Percentiles rank a stretch among this genome's conserved stretches.
These are phyloP conservation scores for Antechinus flavipes DNA, from an alignment of 2,113 vertebrate species.

Conservation along the genomic window DNA sequence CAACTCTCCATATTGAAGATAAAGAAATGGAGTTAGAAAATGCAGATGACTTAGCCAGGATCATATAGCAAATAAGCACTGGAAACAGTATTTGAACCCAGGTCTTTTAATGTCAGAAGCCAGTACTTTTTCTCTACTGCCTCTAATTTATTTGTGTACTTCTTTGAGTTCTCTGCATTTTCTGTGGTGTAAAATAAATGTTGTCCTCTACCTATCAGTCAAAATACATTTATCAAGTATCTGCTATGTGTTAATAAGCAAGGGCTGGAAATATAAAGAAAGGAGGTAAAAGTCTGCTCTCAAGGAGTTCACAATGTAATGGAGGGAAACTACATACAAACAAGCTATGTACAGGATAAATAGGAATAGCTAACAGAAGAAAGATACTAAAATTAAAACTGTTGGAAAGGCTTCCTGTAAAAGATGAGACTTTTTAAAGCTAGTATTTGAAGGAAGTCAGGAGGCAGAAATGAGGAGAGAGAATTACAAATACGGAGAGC, in stretches of 20 bases:
- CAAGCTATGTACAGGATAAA: not conserved
- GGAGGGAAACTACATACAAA: not conserved
- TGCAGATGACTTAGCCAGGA: not conserved
- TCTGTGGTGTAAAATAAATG: not conserved
- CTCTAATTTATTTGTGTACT: not conserved
- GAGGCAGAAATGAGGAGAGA: not conserved
- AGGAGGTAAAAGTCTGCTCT: not conserved
- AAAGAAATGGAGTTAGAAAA: not conserved
- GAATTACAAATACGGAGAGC: not conserved
- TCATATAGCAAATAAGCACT: not conserved
- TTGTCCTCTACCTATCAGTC: not conserved
- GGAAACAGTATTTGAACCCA: not conserved
- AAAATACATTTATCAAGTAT: not conserved
- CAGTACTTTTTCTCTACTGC: not conserved
- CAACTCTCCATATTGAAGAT: not conserved
- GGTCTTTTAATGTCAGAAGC: not conserved
- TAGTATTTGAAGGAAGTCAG: not conserved
- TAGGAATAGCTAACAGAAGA: not conserved
- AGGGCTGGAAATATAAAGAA: not conserved
- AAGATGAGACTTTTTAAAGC: not conserved
- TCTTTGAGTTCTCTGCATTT: not conserved
- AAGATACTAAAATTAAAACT: not conserved
- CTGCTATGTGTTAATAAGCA: not conserved
- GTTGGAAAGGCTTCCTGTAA: not conserved
- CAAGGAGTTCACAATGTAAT: not conserved